Evolutionary conservation across 2,888 invertebrate species (phyloP), one percentile per base, ranked within the genome.

Genomic region (Apamea sordens): DNA sequence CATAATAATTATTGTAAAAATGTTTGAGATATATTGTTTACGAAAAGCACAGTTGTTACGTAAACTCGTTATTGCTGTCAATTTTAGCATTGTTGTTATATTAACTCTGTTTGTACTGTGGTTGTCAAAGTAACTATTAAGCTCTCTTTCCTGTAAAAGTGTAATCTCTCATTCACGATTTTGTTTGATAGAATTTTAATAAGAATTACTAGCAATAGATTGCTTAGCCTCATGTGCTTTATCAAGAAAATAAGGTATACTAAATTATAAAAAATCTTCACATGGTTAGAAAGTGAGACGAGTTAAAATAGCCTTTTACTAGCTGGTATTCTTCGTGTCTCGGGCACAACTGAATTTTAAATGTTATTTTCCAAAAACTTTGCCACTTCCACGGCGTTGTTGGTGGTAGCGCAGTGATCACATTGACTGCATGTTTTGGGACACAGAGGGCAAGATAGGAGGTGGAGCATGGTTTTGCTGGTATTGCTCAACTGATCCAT

Each of bases 11-110:
- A 69, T 59, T 80, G 44, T 36, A 36, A 15, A 36, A 68, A 15
- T 53, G 3, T 61, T 83, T 56, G 21, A 77, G 65, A 71, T 68
- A 47, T 36, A 68, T 77, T 67, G 68, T 76, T 56, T 53, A 24
- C 41, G 24, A 32, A 75, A 32, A 75, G 72, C 59, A 59, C 68
- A 59, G 53, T 65, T 76, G 68, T 71, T 47, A 24, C 0, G 2
- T 50, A 50, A 18, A 50, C 3, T 59, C n/a, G n/a, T 5, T 11
- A 24, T 56, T 77, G 73, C 59, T 68, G 32, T 18, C 3, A 15
- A 10, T 67, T 53, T 7, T 18, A 59, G 24, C 21, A 47, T 13
- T 59, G 21, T 82, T 84, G 15, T 63, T 80, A 61, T 61, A 44
- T 47, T 24, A 28, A 41, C 36, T 82, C 5, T 53, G 32, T 71